Evolutionary conservation across 92 coral and sea anemone genomes (phyloP), one percentile per base, ranked within the genome.

Genomic region (Virgularia gustaviana): DNA sequence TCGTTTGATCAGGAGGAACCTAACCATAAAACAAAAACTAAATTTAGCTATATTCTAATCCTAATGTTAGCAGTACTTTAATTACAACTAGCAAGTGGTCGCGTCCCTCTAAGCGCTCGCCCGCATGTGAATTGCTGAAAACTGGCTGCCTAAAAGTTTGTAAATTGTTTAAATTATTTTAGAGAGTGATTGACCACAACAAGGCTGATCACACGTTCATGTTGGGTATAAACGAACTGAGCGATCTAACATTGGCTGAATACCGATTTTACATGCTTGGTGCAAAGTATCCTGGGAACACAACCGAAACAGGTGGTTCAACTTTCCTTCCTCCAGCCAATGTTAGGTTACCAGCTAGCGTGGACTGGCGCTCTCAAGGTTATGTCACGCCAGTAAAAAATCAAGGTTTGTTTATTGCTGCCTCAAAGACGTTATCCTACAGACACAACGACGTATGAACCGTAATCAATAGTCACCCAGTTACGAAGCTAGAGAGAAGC

Each of bases 171-270:
- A n/a, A n/a, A n/a, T n/a, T 52, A 51, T 43, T 11, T 16, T 33
- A 75, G 80, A 45, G 51, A 47, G 36, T 74, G 30, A 42, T 30
- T 35, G 57, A 51, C 19, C 91, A 79, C 84, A 90, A 87, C 63
- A 30, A 77, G 15, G 84, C 82, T 47, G 83, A 77, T 1, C 84
- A 83, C 52, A 44, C 87, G 1, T 84, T 73, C 78, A 64, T 77
- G 3, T 63, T 91, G 54, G 76, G 79, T 4, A 86, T 91, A 91
- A 91, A 91, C 79, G 76, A 71, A 49, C 73, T 91, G 9, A 96
- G 96, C 1, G 97, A 91, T 34, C 58, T 91, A 77, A 82, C 97
- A 10, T 68, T 63, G 27, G 79, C 67, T 15, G 96, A 91, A 71
- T 91, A 83, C 71, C 85, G 84, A 25, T 71, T 54, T 19, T 53